Percentiles rank a stretch among this genome's conserved stretches.
Conservation (phyloP, 2,113 vertebrate genomes). For the Conger conger region DNA sequence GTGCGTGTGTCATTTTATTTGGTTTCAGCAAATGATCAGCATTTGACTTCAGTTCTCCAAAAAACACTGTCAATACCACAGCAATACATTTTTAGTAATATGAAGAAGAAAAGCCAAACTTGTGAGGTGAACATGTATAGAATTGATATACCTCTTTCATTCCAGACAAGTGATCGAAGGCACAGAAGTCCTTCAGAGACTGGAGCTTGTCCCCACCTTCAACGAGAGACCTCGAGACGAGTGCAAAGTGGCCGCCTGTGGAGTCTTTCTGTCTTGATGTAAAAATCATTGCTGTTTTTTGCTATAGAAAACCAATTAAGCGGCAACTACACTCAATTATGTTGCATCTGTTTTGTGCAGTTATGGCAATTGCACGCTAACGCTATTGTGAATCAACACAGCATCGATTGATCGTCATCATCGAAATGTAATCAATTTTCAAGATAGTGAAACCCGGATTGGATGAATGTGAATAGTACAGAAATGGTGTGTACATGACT, state of each 20-base stretch:
- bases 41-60: background rate
- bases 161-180: slow-evolving; percentile 81
- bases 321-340: background rate
- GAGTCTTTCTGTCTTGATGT: slow-evolving; percentile 58
- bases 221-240: slow-evolving; percentile 75
- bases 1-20: background rate
- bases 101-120: background rate
- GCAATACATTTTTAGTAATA: background rate
- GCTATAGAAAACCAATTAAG: background rate
- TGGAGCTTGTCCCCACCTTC: slow-evolving; percentile 71
- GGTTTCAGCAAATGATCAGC: background rate
- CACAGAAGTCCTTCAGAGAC: slow-evolving; percentile 70
- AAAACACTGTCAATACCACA: background rate
- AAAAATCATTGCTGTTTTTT: background rate
- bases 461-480: background rate
- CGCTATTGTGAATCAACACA: too few species aligned
- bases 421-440: too few species aligned
- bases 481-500: background rate
- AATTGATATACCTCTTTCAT: slow-evolving; percentile 24
- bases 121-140: background rate
- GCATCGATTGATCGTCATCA: too few species aligned
- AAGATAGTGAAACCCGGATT: background rate
- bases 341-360: too few species aligned
- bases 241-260: slow-evolving; percentile 75
- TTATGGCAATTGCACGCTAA: too few species aligned